Evolutionary conservation across 2,888 invertebrate genomes (phyloP).

Genomic region (Mythimna albipuncta): DNA sequence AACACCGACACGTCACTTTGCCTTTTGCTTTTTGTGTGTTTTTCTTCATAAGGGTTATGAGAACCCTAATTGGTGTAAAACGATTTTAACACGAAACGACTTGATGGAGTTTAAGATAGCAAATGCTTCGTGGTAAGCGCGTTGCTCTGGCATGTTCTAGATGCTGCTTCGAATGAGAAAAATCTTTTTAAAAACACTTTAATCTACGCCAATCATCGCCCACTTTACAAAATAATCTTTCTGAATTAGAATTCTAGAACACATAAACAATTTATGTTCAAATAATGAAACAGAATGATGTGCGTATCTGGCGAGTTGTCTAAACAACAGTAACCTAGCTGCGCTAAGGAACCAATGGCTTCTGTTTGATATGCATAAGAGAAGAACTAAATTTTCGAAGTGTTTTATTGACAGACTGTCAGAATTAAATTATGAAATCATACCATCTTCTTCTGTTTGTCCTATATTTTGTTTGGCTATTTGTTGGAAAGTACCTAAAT

Average conservation of each 20-base stretch:
- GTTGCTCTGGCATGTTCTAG: slow-evolving; percentile 6
- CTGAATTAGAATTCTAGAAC: slow-evolving; percentile 46
- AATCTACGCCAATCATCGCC: slow-evolving; percentile 21
- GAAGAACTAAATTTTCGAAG: slow-evolving; percentile 4
- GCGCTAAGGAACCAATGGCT: neutral
- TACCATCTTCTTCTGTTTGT: neutral
- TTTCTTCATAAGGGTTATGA: slow-evolving; percentile 45
- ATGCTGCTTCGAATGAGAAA: slow-evolving; percentile 8
- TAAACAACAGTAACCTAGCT: slow-evolving; percentile 21
- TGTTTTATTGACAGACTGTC: neutral
- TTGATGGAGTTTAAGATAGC: slow-evolving; percentile 31
- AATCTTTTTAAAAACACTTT: slow-evolving; percentile 18
- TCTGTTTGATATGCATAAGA: slow-evolving; percentile 6
- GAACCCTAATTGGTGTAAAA: slow-evolving; percentile 45
- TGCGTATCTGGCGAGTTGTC: slow-evolving; percentile 29
- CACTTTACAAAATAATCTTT: slow-evolving; percentile 34
- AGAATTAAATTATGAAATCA: no score
- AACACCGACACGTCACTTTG: slow-evolving; percentile 50
- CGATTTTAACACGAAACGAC: slow-evolving; percentile 37
- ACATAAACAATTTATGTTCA: slow-evolving; percentile 44
- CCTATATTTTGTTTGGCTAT: neutral
- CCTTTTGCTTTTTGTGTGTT: slow-evolving; percentile 48
- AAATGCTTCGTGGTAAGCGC: neutral
- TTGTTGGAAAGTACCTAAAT: neutral
- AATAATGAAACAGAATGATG: slow-evolving; percentile 36